These are phyloP conservation scores for Sarcophaga carnaria DNA, from an alignment of 2,888 invertebrate species.

Conservation along the genomic window DNA sequence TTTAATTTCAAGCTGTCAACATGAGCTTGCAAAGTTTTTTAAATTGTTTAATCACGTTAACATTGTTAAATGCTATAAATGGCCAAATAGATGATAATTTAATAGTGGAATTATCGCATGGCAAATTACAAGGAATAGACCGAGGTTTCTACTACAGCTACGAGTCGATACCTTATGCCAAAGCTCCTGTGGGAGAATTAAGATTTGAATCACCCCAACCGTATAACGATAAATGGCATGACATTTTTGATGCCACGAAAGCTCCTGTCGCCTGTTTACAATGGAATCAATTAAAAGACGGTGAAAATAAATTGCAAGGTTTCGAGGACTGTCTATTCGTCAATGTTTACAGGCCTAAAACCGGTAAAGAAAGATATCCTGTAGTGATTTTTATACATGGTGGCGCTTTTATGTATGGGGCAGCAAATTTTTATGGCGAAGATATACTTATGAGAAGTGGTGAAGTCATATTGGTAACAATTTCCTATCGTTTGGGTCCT, in stretches of 20 bases:
- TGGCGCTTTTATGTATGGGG: constrained; percentile 83
- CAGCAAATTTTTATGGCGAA: constrained; percentile 81
- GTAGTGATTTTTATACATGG: constrained; percentile 84
- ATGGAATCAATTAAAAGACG: constrained; percentile 82
- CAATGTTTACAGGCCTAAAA: constrained; percentile 85
- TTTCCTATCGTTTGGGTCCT: constrained; percentile 82
- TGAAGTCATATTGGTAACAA: constrained; percentile 82
- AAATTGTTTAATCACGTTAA: not conserved
- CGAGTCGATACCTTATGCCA: constrained; percentile 86
- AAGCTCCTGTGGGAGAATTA: constrained; percentile 85
- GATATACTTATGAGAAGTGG: constrained; percentile 83
- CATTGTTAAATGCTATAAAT: not conserved
- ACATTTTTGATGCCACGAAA: constrained; percentile 83
- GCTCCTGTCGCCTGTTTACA: constrained; percentile 85
- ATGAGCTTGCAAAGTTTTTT: not conserved
- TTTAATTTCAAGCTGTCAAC: not conserved
- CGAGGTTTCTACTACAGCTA: constrained; percentile 83
- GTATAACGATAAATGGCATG: constrained; percentile 72
- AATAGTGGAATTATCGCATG: constrained; percentile 73
- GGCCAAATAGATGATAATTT: constrained; percentile 53
- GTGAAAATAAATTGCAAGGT: constrained; percentile 81
- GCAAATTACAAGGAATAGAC: constrained; percentile 75
- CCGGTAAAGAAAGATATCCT: constrained; percentile 77
- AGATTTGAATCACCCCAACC: constrained; percentile 83
- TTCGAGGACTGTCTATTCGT: constrained; percentile 87